Evolutionary conservation across 2,797 vertebrate species (phyloP).

Genomic region (Xenopus petersii): DNA sequence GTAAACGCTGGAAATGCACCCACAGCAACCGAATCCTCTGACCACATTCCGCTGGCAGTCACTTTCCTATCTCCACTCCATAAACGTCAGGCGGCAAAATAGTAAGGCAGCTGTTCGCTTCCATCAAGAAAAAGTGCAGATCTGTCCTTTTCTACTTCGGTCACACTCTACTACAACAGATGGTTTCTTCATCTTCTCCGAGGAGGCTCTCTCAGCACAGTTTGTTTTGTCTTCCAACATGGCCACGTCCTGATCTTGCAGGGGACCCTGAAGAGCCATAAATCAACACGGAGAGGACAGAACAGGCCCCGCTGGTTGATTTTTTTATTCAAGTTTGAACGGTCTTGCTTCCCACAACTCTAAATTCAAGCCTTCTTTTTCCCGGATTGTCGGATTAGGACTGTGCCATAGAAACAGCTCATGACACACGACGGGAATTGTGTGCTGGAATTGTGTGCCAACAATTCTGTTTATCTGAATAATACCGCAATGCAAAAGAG

Average conservation of each 20-base stretch:
- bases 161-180: slow-evolving; percentile 81
- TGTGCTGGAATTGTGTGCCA: slow-evolving; percentile 77
- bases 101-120: slow-evolving; percentile 98
- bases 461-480: slow-evolving; percentile 81
- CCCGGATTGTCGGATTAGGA: slow-evolving; percentile 77
- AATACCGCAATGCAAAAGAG: slow-evolving; percentile 72
- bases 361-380: slow-evolving; percentile 83
- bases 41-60: slow-evolving; percentile 82
- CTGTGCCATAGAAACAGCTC: slow-evolving; percentile 85
- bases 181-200: slow-evolving; percentile 74
- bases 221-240: slow-evolving; percentile 70
- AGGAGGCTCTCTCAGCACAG: slow-evolving; percentile 83
- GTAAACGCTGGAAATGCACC: slow-evolving; percentile 75
- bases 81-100: slow-evolving; percentile 96
- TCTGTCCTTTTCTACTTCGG: slow-evolving; percentile 89
- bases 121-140: slow-evolving; percentile 94
- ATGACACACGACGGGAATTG: slow-evolving; percentile 79
- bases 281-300: slow-evolving; percentile 69
- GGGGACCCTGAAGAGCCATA: slow-evolving; percentile 73
- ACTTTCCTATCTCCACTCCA: slow-evolving; percentile 79
- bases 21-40: slow-evolving; percentile 77
- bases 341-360: slow-evolving; percentile 75
- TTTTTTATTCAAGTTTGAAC: slow-evolving; percentile 69
- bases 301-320: slow-evolving; percentile 71
- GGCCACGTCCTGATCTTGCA: slow-evolving; percentile 75